These are phyloP conservation scores for Pseudochirops corinnae DNA, from an alignment of 2,797 vertebrate species.

Conservation along the genomic window DNA sequence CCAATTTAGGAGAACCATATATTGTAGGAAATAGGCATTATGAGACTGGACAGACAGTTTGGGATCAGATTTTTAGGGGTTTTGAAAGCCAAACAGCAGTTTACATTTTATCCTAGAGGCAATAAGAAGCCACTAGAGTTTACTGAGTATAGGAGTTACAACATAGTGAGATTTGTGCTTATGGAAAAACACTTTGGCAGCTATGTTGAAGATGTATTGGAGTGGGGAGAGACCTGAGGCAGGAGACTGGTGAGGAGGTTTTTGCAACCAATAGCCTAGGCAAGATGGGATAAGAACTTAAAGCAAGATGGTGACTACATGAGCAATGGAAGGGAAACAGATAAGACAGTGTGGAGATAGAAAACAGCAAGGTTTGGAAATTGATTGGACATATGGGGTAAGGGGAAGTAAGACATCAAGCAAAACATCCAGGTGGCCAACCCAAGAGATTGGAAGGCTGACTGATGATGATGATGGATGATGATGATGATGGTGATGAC, in stretches of 20 bases:
- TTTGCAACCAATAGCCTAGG: neutral
- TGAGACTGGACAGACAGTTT: neutral
- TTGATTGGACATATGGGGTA: neutral
- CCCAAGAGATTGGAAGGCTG: neutral
- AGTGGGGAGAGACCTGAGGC: neutral
- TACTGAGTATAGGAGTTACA: neutral
- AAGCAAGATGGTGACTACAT: neutral
- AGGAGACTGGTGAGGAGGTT: neutral
- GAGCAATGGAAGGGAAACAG: neutral
- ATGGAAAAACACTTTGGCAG: neutral
- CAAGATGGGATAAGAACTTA: neutral
- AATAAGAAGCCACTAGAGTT: neutral
- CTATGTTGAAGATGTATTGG: neutral
- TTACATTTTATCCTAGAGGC: neutral
- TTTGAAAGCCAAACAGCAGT: neutral
- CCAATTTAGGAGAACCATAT: no score
- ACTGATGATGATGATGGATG: neutral
- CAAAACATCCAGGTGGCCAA: neutral
- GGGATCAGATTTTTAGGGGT: neutral
- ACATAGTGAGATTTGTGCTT: neutral
- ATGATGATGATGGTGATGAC: no score
- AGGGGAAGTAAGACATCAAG: neutral
- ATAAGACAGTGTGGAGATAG: neutral
- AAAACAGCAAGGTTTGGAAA: neutral
- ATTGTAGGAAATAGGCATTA: neutral